Evolutionary conservation across 2,797 vertebrate species (phyloP), one percentile per base, ranked within the genome.

Genomic region (Enteromius treurensis): DNA sequence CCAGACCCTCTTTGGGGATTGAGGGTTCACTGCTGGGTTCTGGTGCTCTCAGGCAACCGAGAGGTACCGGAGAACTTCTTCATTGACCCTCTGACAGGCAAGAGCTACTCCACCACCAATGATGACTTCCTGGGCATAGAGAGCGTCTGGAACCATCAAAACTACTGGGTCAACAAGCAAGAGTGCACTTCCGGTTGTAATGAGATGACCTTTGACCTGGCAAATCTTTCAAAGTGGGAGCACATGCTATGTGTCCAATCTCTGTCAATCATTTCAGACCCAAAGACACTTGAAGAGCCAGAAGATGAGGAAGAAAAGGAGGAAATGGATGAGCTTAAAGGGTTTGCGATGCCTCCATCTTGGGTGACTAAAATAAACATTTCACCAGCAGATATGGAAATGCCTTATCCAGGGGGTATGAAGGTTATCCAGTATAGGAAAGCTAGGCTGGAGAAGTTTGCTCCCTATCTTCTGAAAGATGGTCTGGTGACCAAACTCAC

Each of bases 161-260:
- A 98, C 92, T 97, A 97, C 91, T 98, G 96, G 91, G 90, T 96
- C 85, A 98, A 98, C 92, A 96, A 97, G 95, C 97, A 99, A 92
- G 95, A 97, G 89, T 98, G 98, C 84, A 85, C 90, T 6, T 89
- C 90, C 0, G 94, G 94, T 90, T 97, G 97, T 87, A 88, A 86
- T 89, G 95, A 95, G 5, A 86, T 98, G 92, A 17, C 84, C 80
- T 99, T 94, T 90, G 95, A 98, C 89, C 92, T 99, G 85, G 91
- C 93, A 1, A 95, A 99, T 29, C 2, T 91, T 0, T 65, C 91
- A 32, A 70, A 45, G 78, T 99, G 98, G 98, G 96, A 98, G 90
- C 89, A 93, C 0, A 74, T 99, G 89, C 82, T 99, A 23, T 82
- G 82, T 14, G 92, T 88, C 0, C 91, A 90, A 62, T 88, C 91